Percentiles rank a stretch among this genome's conserved stretches.
phyloP scores from a whole-genome alignment of 2,888 invertebrate genomes.

The Dolichopus griseipennis region DNA sequence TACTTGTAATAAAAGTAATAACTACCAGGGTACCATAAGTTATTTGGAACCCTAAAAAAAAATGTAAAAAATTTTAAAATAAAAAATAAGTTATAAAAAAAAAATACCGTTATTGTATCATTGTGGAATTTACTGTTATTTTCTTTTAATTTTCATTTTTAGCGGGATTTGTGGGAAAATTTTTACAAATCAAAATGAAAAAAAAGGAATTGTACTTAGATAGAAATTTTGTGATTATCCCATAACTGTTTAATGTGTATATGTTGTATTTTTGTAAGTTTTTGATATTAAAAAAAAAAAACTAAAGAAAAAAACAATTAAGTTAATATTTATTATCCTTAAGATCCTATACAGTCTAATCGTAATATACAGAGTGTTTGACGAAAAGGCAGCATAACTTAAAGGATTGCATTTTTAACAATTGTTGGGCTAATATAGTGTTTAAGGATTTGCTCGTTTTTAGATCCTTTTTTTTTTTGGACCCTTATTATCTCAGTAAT shows the following conservation, averaged over 20 bases:
- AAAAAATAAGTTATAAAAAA: not conserved
- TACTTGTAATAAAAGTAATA: not conserved
- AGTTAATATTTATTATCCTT: constrained; percentile 1
- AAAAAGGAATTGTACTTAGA: not conserved
- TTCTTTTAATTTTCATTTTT: not conserved
- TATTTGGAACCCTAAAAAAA: not conserved
- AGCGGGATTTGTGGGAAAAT: not conserved
- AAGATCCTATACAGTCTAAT: not conserved
- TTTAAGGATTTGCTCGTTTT: too few relatives aligned
- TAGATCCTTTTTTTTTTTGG: too few relatives aligned
- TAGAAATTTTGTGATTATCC: not conserved
- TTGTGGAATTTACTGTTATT: not conserved
- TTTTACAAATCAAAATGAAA: not conserved
- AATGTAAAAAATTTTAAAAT: too few relatives aligned
- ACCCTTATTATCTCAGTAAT: too few relatives aligned
- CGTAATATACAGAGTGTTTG: too few relatives aligned
- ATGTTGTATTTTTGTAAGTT: not conserved
- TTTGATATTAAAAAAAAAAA: not conserved
- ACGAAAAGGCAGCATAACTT: too few relatives aligned
- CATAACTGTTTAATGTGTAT: too few relatives aligned
- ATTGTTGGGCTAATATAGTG: too few relatives aligned
- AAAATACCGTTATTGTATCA: not conserved
- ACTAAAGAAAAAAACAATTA: not conserved
- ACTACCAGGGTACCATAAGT: not conserved
- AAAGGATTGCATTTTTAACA: too few relatives aligned